Evolutionary conservation across 2,888 invertebrate genomes (phyloP).

Genomic region (Dyspetes luteomarginatus): DNA sequence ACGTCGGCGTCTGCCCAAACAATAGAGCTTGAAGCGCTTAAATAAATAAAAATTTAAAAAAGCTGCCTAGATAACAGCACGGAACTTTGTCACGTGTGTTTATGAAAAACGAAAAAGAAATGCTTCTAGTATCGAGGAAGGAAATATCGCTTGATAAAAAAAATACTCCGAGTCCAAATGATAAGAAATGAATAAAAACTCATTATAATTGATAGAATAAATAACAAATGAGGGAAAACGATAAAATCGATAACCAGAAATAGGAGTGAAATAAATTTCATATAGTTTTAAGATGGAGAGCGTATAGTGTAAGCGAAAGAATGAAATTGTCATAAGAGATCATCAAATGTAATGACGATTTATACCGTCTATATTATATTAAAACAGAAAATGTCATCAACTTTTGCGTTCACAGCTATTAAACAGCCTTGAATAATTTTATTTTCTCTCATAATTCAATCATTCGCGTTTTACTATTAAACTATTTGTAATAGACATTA

Average conservation of each 20-base stretch:
- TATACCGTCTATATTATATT: not conserved
- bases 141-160: slow-evolving; percentile 19
- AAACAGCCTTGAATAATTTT: slow-evolving; percentile 38
- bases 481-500: slow-evolving; percentile 49
- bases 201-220: slow-evolving; percentile 34
- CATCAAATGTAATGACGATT: slow-evolving; percentile 31
- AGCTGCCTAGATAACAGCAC: not conserved
- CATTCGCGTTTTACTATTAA: slow-evolving; percentile 37
- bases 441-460: slow-evolving; percentile 18
- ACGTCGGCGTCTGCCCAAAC: too few relatives aligned
- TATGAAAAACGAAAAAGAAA: not conserved
- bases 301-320: slow-evolving; percentile 33
- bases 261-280: slow-evolving; percentile 23
- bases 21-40: too few relatives aligned
- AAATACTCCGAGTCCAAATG: slow-evolving; percentile 15
- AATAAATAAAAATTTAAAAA: too few relatives aligned
- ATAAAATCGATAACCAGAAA: slow-evolving; percentile 29
- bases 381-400: slow-evolving; percentile 17
- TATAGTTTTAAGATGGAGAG: slow-evolving; percentile 30
- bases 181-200: not conserved
- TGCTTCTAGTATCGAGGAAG: not conserved
- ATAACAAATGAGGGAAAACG: slow-evolving; percentile 17
- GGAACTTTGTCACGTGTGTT: not conserved
- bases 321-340: slow-evolving; percentile 33
- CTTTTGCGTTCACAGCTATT: slow-evolving; percentile 40